These are phyloP conservation scores for Phalacrocorax carbo DNA, from an alignment of 2,113 vertebrate genomes.

Conservation along the genomic window DNA sequence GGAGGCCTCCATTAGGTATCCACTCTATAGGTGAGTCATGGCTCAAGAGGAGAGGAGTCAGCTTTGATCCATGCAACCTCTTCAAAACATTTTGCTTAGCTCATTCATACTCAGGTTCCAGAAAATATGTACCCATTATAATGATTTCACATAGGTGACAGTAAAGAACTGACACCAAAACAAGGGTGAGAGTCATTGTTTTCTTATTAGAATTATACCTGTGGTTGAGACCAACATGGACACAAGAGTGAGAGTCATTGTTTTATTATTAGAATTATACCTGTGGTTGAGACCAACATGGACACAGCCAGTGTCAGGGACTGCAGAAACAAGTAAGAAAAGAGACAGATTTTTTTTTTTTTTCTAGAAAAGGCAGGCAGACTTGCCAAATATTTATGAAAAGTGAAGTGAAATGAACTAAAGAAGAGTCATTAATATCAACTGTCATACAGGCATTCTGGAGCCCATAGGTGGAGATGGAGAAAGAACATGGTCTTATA, in stretches of 20 bases:
- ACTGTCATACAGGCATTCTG: not conserved
- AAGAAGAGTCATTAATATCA: not conserved
- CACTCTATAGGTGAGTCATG: not conserved
- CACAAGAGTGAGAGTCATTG: not conserved
- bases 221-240: not conserved
- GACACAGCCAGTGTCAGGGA: not conserved
- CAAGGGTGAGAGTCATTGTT: not conserved
- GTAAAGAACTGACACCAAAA: not conserved
- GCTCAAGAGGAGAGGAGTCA: not conserved
- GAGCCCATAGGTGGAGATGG: not conserved
- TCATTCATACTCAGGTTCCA: not conserved
- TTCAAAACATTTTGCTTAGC: not conserved
- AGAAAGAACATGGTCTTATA: accelerated
- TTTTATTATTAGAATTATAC: not conserved
- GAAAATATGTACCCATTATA: not conserved
- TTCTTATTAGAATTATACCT: not conserved
- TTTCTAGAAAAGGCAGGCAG: not conserved
- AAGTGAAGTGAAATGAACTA: not conserved
- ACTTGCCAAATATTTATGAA: not conserved
- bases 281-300: not conserved
- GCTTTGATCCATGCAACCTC: not conserved
- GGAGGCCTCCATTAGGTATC: not conserved
- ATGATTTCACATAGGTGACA: not conserved
- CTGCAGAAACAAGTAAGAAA: not conserved
- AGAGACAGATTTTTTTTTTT: not conserved